These are phyloP conservation scores for Dipodomys merriami DNA, from an alignment of 2,113 vertebrate species.

Conservation along the genomic window DNA sequence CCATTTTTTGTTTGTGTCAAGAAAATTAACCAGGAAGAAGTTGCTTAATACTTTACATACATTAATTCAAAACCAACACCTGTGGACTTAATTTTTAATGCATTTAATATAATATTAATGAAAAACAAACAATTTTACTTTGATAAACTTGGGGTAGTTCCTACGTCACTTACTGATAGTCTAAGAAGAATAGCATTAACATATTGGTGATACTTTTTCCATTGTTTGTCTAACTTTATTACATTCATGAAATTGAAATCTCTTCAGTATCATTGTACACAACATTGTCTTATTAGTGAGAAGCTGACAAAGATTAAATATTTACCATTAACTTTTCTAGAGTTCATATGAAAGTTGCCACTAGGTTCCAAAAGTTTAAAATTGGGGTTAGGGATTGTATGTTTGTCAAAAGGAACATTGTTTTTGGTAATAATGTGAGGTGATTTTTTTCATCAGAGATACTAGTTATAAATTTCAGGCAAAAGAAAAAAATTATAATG, in stretches of 20 bases:
- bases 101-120: neutral
- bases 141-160: neutral
- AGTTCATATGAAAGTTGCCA: neutral
- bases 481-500: neutral
- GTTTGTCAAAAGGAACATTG: neutral
- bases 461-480: neutral
- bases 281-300: neutral
- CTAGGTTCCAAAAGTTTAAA: neutral
- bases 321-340: neutral
- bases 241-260: neutral
- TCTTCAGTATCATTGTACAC: neutral
- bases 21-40: constrained; percentile 16
- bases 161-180: neutral
- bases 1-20: constrained; percentile 14
- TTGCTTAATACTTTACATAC: neutral
- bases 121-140: neutral
- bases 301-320: neutral
- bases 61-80: neutral
- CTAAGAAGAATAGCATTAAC: neutral
- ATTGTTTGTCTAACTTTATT: neutral
- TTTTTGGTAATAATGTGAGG: neutral
- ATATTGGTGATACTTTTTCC: neutral
- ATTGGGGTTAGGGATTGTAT: neutral
- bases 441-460: neutral
- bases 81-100: neutral